A percentile compares a stretch with the other conserved stretches of the same genome.
Conservation (phyloP, 2,797 vertebrate genomes). For the Sebastes steindachneri region DNA sequence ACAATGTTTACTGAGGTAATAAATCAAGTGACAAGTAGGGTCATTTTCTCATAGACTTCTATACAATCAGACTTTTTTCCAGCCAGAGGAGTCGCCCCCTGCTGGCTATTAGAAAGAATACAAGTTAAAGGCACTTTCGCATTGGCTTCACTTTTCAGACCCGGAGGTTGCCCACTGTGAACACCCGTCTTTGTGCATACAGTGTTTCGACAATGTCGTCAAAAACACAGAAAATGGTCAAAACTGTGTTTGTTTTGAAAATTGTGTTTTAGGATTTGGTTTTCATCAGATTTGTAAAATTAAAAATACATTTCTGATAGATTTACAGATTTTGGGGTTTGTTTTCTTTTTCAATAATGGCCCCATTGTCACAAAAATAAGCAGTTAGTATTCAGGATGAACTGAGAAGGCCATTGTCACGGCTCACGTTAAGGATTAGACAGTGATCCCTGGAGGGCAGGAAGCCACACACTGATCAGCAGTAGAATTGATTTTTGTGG, state of each 20-base stretch:
- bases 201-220: neutral
- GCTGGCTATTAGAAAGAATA: no score
- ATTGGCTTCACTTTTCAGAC: no score
- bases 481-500: constrained; percentile 31
- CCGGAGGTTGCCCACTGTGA: no score
- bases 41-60: no score
- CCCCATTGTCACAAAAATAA: neutral
- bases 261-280: neutral
- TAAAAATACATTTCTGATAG: neutral
- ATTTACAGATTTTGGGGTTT: neutral
- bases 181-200: neutral
- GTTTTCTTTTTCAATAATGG: neutral
- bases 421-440: constrained; percentile 16
- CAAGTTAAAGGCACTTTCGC: no score
- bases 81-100: no score
- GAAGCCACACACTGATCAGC: constrained; percentile 23
- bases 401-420: constrained; percentile 17
- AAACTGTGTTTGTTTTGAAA: neutral
- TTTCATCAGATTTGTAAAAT: neutral
- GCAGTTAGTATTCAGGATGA: neutral
- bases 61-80: no score
- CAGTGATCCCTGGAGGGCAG: constrained; percentile 1
- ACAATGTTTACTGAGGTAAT: no score
- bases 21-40: no score
- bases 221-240: neutral